These are phyloP conservation scores for Zygogramma bicolorata DNA, from an alignment of 2,888 invertebrate species.

Conservation along the genomic window DNA sequence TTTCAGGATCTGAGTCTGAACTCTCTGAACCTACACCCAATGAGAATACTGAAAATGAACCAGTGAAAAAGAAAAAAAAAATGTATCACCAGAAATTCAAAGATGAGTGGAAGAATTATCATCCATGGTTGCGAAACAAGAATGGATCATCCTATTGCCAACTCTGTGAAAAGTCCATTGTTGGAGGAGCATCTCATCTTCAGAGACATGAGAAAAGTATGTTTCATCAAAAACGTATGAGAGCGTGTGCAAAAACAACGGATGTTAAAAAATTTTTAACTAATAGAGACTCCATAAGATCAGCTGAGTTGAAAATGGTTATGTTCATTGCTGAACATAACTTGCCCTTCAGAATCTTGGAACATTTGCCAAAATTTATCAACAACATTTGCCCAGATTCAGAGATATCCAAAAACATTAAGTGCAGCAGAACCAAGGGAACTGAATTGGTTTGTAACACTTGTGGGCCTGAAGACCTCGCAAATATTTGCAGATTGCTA, in stretches of 20 bases:
- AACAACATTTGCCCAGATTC: constrained; percentile 14
- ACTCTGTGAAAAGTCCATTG: neutral
- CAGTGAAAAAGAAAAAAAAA: neutral
- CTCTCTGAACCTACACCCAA: too few relatives aligned
- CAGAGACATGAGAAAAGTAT: neutral
- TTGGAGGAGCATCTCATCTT: neutral
- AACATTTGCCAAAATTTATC: constrained; percentile 20
- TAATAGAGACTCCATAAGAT: too few relatives aligned
- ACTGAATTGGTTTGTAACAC: neutral
- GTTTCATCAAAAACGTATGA: neutral
- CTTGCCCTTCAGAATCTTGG: constrained; percentile 10
- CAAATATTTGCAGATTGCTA: neutral
- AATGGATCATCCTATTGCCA: neutral
- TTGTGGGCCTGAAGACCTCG: neutral
- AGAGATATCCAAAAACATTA: constrained; percentile 2
- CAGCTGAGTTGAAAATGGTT: neutral
- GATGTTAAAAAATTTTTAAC: neutral
- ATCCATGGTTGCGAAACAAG: neutral
- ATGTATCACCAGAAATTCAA: neutral
- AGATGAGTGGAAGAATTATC: neutral
- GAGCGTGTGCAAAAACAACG: neutral
- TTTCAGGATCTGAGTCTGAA: neutral
- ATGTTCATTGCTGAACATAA: constrained; percentile 12
- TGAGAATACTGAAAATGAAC: neutral
- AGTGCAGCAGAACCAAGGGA: constrained; percentile 6